phyloP scores from a whole-genome alignment of 1,140 invertebrate species.

The Sarcophaga bullata region DNA sequence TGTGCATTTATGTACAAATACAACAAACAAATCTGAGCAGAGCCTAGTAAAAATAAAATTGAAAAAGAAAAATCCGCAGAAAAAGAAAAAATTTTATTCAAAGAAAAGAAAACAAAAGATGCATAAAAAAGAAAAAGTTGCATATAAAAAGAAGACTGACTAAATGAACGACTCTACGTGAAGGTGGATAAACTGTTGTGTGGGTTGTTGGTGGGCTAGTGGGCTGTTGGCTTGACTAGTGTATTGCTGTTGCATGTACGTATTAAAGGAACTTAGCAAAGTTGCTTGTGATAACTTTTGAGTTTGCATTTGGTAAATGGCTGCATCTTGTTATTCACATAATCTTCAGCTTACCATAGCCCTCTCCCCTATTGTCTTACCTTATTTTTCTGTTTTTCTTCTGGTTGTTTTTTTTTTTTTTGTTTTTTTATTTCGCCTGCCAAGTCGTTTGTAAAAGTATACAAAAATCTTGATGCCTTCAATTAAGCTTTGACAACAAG shows the following conservation, averaged over 20 bases:
- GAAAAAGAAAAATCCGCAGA: neutral
- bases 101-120: conserved; percentile 33
- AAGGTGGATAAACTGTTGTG: neutral
- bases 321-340: conserved; percentile 28
- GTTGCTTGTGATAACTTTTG: neutral
- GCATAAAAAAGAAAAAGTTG: conserved; percentile 29
- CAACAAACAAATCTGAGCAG: conserved; percentile 11
- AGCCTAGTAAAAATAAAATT: too few relatives aligned
- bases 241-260: neutral
- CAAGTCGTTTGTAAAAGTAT: conserved; percentile 62
- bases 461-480: conserved; percentile 62
- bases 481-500: conserved; percentile 65
- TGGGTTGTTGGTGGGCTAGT: neutral
- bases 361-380: too few relatives aligned
- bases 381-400: conserved; percentile 23
- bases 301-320: neutral
- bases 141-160: conserved; percentile 26
- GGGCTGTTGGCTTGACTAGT: neutral
- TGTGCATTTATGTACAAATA: conserved; percentile 37
- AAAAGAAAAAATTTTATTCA: neutral
- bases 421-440: conserved; percentile 44
- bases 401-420: neutral
- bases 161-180: neutral
- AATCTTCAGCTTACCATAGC: conserved; percentile 11
- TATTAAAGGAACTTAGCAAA: too few relatives aligned